Evolutionary conservation across 1,140 invertebrate genomes (phyloP).

Genomic region (Nasonia giraulti): DNA sequence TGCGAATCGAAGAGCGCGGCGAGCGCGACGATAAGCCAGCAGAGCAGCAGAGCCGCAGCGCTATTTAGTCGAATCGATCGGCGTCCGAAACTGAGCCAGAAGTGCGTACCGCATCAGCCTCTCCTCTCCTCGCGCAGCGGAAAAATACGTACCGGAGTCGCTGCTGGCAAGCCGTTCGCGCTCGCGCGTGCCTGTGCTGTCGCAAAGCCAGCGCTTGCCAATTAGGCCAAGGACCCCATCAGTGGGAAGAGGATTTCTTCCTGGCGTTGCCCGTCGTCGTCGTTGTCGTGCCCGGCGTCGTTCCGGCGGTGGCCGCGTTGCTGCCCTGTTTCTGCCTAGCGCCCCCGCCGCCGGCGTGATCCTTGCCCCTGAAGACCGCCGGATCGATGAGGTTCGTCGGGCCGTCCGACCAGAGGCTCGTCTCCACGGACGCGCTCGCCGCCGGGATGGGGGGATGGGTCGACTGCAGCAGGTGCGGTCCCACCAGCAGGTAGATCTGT

Average conservation of each 20-base stretch:
- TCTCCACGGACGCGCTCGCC: conserved; percentile 60
- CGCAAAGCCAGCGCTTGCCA: conserved; percentile 57
- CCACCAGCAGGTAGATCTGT: conserved; percentile 67
- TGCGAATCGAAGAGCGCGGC: too few relatives aligned
- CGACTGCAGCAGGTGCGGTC: conserved; percentile 71
- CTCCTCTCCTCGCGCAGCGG: too few relatives aligned
- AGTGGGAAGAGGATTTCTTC: conserved; percentile 47
- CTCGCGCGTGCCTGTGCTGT: not conserved
- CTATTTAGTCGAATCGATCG: conserved; percentile 6
- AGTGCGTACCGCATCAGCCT: not conserved
- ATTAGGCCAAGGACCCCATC: conserved; percentile 66
- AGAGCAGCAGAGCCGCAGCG: not conserved
- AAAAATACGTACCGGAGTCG: not conserved
- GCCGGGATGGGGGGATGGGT: conserved; percentile 52
- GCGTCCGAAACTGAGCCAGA: conserved; percentile 13
- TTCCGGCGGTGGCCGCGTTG: not conserved
- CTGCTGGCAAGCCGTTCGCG: not conserved
- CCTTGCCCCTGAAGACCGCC: conserved; percentile 69
- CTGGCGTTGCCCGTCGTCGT: conserved; percentile 13
- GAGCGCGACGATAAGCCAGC: too few relatives aligned
- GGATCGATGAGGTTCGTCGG: conserved; percentile 70
- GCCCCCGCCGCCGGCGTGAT: conserved; percentile 46
- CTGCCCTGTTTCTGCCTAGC: not conserved
- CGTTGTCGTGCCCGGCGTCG: not conserved
- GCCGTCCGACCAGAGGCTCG: conserved; percentile 67